Evolutionary conservation across 2,113 vertebrate genomes (phyloP).

Genomic region (Pyrgilauda ruficollis): DNA sequence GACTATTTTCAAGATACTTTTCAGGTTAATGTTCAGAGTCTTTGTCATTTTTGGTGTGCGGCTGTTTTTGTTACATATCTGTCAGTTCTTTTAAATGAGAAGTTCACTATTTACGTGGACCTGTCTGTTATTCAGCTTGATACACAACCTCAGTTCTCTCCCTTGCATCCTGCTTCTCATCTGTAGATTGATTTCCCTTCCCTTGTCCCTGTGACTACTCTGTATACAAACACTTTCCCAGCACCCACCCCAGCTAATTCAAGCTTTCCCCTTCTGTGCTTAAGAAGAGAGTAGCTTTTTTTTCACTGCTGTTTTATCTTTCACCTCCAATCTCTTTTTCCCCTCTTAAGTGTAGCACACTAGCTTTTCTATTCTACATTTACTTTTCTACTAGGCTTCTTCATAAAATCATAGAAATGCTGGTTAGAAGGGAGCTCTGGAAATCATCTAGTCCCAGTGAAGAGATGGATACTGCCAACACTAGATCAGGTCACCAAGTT

Average conservation of each 20-base stretch:
- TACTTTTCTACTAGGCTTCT: neutral
- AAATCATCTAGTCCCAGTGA: neutral
- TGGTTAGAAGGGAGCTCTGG: neutral
- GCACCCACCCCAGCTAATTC: neutral
- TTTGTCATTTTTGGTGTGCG: neutral
- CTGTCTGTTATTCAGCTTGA: neutral
- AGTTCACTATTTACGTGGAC: neutral
- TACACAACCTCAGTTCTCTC: neutral
- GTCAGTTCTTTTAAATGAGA: neutral
- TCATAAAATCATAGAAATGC: neutral
- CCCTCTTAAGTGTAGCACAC: neutral
- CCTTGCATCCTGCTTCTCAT: neutral
- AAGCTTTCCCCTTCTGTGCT: neutral
- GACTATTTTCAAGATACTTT: neutral
- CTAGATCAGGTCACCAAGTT: neutral
- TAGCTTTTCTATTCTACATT: neutral
- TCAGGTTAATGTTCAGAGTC: neutral
- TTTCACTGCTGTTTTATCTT: neutral
- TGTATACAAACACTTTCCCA: neutral
- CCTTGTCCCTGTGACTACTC: neutral
- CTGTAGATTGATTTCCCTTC: neutral
- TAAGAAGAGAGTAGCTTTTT: neutral
- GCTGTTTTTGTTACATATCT: neutral
- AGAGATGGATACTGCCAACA: neutral
- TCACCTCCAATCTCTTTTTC: neutral